Evolutionary conservation across 2,888 invertebrate species (phyloP).

Genomic region (Caenorhabditis becei): DNA sequence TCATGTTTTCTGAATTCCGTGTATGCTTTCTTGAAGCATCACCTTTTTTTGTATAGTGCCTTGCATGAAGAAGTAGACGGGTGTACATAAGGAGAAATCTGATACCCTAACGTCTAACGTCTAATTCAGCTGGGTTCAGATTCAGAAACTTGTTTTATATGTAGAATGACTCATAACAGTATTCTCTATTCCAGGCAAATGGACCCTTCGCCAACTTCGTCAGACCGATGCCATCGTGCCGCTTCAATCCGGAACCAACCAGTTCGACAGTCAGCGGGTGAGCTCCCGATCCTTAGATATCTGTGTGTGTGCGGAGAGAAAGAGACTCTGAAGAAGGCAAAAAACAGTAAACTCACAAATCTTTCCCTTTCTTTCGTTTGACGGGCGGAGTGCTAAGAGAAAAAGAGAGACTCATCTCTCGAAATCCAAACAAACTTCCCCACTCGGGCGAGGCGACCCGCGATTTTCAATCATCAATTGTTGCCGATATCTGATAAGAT

Average conservation of each 20-base stretch:
- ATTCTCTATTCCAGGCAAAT: conserved; percentile 66
- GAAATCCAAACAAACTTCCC: conserved; percentile 51
- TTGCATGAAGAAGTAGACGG: too few species aligned
- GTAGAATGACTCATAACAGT: background rate
- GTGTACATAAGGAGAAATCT: background rate
- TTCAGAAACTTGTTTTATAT: too few species aligned
- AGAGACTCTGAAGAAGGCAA: background rate
- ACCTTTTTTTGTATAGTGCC: background rate
- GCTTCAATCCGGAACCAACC: conserved; percentile 79
- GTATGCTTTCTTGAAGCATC: background rate
- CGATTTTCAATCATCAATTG: conserved; percentile 39
- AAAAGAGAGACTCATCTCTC: conserved; percentile 18
- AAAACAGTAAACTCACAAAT: conserved; percentile 42
- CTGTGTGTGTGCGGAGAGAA: conserved; percentile 28
- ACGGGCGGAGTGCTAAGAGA: conserved; percentile 18
- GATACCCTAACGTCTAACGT: background rate
- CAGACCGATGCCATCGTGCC: conserved; percentile 81
- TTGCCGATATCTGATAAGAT: conserved; percentile 27
- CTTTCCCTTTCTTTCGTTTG: conserved; percentile 10
- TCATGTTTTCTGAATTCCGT: background rate
- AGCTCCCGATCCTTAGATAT: conserved; percentile 33
- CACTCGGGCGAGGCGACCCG: conserved; percentile 13
- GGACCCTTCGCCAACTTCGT: conserved; percentile 70
- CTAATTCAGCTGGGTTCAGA: too few species aligned
- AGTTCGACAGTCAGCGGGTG: conserved; percentile 79